Evolutionary conservation across 2,113 vertebrate species (phyloP).

Genomic region (Aramus guarauna): DNA sequence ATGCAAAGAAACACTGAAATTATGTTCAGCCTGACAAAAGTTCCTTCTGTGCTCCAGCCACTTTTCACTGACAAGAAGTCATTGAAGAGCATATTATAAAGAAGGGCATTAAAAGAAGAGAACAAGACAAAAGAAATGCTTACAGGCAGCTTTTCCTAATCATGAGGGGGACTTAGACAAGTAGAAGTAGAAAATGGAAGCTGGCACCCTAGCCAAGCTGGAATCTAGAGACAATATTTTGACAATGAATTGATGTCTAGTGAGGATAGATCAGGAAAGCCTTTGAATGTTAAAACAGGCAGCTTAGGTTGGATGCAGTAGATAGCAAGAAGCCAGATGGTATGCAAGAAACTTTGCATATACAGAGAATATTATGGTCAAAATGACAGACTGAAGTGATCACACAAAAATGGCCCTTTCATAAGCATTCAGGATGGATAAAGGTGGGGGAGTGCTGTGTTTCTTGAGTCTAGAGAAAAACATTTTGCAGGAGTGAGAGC

Average conservation of each 20-base stretch:
- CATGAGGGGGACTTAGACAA: neutral
- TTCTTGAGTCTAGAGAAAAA: neutral
- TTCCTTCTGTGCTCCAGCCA: neutral
- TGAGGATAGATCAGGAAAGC: neutral
- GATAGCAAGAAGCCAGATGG: neutral
- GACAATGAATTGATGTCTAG: neutral
- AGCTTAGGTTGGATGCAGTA: neutral
- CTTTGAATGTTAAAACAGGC: neutral
- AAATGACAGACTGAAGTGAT: neutral
- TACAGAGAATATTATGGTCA: neutral
- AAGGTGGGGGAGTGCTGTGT: neutral
- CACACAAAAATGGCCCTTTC: neutral
- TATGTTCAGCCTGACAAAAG: neutral
- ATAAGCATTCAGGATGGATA: neutral
- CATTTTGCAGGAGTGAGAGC: neutral
- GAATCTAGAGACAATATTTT: neutral
- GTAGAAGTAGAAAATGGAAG: neutral
- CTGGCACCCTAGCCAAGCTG: neutral
- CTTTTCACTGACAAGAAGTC: neutral
- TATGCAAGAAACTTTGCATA: neutral
- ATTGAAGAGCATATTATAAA: neutral
- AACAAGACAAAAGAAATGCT: neutral
- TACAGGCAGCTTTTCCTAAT: neutral
- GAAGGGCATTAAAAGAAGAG: neutral
- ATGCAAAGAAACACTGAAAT: neutral